A percentile compares a stretch with the other conserved stretches of the same genome.
Evolutionary conservation across 1,140 invertebrate genomes (phyloP).

Genomic region (Bombus affinis): DNA sequence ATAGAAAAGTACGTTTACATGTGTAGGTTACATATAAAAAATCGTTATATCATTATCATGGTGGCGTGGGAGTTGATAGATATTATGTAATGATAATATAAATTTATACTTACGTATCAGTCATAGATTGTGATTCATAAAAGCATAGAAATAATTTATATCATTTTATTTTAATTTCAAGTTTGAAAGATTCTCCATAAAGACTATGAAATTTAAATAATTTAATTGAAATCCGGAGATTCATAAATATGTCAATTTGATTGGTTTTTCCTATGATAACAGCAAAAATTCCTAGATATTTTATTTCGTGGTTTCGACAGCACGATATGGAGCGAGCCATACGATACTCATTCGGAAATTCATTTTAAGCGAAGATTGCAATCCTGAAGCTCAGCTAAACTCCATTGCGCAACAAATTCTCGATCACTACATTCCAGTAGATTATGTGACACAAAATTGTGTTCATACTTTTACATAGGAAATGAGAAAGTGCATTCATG

Average conservation of each 20-base stretch:
- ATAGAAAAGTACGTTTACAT: background rate
- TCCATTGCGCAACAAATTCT: background rate
- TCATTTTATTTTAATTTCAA: background rate
- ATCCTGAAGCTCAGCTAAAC: background rate
- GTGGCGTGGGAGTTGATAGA: too few species aligned
- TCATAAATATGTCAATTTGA: too few species aligned
- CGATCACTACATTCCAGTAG: background rate
- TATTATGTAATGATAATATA: background rate
- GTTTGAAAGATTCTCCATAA: background rate
- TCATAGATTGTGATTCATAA: background rate
- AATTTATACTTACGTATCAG: background rate
- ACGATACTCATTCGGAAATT: background rate
- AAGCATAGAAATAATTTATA: background rate
- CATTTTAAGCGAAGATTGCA: background rate
- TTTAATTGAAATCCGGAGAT: background rate
- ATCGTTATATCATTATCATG: background rate
- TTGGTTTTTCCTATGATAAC: too few species aligned
- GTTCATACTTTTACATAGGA: too few species aligned
- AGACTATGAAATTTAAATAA: background rate
- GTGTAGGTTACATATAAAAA: background rate
- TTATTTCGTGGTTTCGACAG: background rate
- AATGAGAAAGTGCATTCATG: too few species aligned
- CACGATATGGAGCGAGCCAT: background rate
- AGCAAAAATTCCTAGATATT: too few species aligned
- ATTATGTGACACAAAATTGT: too few species aligned